Conservation (phyloP, 1,140 invertebrate genomes). For the Littorina saxatilis region DNA sequence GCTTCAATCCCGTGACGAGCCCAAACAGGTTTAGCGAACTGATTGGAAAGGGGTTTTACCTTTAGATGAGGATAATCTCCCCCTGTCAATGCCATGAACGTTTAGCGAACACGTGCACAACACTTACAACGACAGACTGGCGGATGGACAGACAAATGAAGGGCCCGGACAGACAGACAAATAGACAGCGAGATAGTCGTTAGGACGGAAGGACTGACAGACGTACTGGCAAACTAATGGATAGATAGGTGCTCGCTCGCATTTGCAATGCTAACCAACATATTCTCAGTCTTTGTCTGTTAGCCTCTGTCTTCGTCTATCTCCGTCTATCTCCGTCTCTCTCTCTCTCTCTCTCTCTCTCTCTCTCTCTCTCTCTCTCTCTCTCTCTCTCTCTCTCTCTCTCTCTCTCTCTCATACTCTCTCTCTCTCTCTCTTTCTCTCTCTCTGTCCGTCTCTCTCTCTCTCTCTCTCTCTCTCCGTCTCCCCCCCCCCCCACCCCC, state of each 20-base stretch:
- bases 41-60: too few species aligned
- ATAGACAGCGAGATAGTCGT: neutral
- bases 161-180: neutral
- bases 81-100: too few species aligned
- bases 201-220: neutral
- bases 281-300: slow-evolving; percentile 3
- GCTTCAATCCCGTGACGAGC: too few species aligned
- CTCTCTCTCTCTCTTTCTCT: neutral
- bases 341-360: neutral
- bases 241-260: neutral
- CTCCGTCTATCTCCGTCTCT: neutral
- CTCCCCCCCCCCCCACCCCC: neutral
- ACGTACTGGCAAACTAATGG: neutral
- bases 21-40: too few species aligned
- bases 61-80: too few species aligned
- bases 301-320: neutral
- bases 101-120: too few species aligned
- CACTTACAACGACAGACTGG: too few species aligned
- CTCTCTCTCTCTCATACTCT: neutral
- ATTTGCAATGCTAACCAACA: too few species aligned
- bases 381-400: neutral
- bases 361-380: neutral
- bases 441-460: neutral
- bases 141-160: neutral
- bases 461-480: neutral